phyloP scores from a whole-genome alignment of 2,113 vertebrate genomes.

The Tor tambroides region DNA sequence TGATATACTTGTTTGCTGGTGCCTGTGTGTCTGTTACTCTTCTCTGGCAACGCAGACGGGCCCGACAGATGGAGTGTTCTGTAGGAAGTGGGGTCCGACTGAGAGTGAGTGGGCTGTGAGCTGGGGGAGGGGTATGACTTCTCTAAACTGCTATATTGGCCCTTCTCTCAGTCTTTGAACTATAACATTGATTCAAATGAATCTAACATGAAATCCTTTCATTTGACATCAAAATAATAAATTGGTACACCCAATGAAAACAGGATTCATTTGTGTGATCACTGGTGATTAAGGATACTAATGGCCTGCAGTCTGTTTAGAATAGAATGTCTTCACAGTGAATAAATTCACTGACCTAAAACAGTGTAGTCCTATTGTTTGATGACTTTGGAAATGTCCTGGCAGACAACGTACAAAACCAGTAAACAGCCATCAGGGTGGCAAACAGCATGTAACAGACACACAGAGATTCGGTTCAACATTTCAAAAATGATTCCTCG shows the following conservation, averaged over 20 bases:
- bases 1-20: constrained; percentile 28
- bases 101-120: constrained; percentile 24
- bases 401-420: not conserved
- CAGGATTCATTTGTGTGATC: not conserved
- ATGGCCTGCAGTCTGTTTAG: not conserved
- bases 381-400: not conserved
- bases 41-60: constrained; percentile 36
- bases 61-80: constrained; percentile 48
- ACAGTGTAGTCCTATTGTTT: not conserved
- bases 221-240: not conserved
- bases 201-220: not conserved
- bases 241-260: not conserved
- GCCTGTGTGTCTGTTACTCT: constrained; percentile 28
- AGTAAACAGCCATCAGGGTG: not conserved
- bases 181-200: not conserved
- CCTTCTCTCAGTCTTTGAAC: constrained; percentile 17
- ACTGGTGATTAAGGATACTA: not conserved
- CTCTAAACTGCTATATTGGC: constrained; percentile 11
- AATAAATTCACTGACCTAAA: not conserved
- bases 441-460: constrained; percentile 19
- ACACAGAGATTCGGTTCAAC: constrained; percentile 18
- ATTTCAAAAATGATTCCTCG: not conserved
- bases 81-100: constrained; percentile 33
- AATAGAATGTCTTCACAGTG: not conserved
- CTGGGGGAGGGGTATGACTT: constrained; percentile 15